These are phyloP conservation scores for Drosophila grimshawi DNA, from an alignment of 1,140 invertebrate species.

Conservation along the genomic window DNA sequence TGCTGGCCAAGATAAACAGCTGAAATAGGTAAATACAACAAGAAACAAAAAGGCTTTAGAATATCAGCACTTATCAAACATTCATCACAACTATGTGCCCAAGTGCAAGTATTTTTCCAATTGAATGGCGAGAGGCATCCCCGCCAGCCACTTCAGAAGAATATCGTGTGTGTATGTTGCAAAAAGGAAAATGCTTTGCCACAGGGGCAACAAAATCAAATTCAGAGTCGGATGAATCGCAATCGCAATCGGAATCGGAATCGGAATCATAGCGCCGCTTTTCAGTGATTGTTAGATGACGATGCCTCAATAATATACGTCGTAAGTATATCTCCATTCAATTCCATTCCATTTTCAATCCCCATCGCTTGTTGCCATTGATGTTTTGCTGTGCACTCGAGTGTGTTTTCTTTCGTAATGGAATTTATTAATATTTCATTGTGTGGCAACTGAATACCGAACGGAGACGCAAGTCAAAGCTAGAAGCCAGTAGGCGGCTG, in stretches of 20 bases:
- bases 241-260: conserved; percentile 19
- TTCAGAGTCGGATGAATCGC: conserved; percentile 20
- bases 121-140: conserved; percentile 64
- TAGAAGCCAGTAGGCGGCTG: not conserved
- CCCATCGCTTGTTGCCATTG: conserved; percentile 62
- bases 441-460: conserved; percentile 49
- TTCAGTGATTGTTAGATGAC: conserved; percentile 57
- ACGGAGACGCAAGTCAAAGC: not conserved
- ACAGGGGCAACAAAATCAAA: conserved; percentile 43
- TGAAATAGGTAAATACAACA: too few relatives aligned
- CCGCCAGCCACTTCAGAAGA: conserved; percentile 64
- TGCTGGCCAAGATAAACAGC: conserved; percentile 40
- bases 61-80: conserved; percentile 1
- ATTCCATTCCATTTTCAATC: conserved; percentile 28
- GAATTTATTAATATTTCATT: conserved; percentile 84
- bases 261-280: conserved; percentile 59
- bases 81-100: conserved; percentile 23
- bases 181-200: conserved; percentile 63
- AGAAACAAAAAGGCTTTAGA: not conserved
- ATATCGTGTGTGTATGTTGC: conserved; percentile 76
- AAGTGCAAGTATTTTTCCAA: conserved; percentile 24
- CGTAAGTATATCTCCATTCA: conserved; percentile 1
- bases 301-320: conserved; percentile 19
- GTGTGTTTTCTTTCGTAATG: conserved; percentile 81
- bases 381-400: conserved; percentile 80